A percentile compares a stretch with the other conserved stretches of the same genome.
Conservation (phyloP, 2,797 vertebrate genomes). For the Hippoglossus hippoglossus region DNA sequence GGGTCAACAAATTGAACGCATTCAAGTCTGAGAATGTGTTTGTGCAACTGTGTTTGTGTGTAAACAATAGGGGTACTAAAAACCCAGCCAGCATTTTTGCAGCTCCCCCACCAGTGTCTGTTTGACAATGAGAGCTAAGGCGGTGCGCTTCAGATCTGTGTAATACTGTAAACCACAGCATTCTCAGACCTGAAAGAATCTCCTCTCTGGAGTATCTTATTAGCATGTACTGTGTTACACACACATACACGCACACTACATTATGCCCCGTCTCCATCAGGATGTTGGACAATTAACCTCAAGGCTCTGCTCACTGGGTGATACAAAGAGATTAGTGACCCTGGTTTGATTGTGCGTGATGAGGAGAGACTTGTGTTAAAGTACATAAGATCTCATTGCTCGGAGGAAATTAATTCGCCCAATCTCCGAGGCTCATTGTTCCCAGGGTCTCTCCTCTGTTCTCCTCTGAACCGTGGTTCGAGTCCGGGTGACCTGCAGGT, state of each 20-base stretch:
- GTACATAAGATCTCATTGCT: slow-evolving; percentile 51
- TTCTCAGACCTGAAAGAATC: slow-evolving; percentile 79
- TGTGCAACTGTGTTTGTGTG: slow-evolving; percentile 43
- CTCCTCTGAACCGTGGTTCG: slow-evolving; percentile 55
- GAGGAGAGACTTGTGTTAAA: slow-evolving; percentile 42
- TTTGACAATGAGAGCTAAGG: slow-evolving; percentile 59
- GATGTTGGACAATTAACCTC: slow-evolving; percentile 50
- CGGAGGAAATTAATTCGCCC: slow-evolving; percentile 59
- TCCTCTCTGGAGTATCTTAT: slow-evolving; percentile 54
- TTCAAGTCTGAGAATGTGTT: slow-evolving; percentile 48
- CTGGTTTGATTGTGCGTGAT: slow-evolving; percentile 57
- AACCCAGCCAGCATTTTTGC: slow-evolving; percentile 41
- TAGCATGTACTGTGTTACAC: slow-evolving; percentile 49
- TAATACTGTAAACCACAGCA: slow-evolving; percentile 73
- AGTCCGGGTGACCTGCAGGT: slow-evolving; percentile 55
- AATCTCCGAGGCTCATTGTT: slow-evolving; percentile 53
- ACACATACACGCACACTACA: slow-evolving; percentile 19
- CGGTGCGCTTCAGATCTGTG: slow-evolving; percentile 57
- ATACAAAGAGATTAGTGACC: slow-evolving; percentile 59
- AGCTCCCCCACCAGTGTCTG: slow-evolving; percentile 55
- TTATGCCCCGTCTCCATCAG: slow-evolving; percentile 24
- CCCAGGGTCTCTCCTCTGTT: slow-evolving; percentile 41
- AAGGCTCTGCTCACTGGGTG: slow-evolving; percentile 29
- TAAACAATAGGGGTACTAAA: slow-evolving; percentile 58
- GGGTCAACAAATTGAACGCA: slow-evolving; percentile 20